Conservation (phyloP, 1,140 invertebrate genomes). For the Lineus longissimus region DNA sequence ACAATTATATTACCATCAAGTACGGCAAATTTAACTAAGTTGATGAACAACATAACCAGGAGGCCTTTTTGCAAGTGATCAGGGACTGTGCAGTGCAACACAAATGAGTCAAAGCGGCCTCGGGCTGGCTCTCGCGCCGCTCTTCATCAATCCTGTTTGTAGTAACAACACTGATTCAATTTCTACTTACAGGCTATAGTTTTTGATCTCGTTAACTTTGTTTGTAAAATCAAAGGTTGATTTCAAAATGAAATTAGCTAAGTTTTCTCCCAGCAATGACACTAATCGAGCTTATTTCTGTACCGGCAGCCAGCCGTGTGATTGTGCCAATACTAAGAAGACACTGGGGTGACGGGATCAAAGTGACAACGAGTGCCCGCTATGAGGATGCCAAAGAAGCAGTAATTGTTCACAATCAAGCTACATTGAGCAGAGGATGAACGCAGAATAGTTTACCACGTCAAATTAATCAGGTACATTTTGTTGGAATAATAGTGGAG, state of each 20-base stretch:
- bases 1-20: constrained; percentile 6
- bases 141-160: constrained; percentile 1
- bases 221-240: constrained; percentile 7
- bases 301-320: too few relatives aligned
- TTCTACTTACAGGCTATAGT: constrained; percentile 3
- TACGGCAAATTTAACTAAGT: constrained; percentile 1
- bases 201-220: constrained; percentile 8
- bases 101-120: neutral
- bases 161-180: neutral
- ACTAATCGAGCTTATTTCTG: constrained; percentile 6
- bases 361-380: too few relatives aligned
- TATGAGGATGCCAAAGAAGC: too few relatives aligned
- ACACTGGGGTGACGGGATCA: too few relatives aligned
- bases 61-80: neutral
- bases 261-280: constrained; percentile 3
- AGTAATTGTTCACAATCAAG: too few relatives aligned
- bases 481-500: too few relatives aligned
- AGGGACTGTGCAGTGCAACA: too few relatives aligned
- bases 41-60: constrained; percentile 3
- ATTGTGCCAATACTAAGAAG: too few relatives aligned
- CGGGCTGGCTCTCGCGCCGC: neutral
- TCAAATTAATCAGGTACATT: too few relatives aligned
- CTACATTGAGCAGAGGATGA: too few relatives aligned
- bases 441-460: too few relatives aligned
- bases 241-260: constrained; percentile 9